Base-by-base conservation (phyloP, 2,113 vertebrate species). In the Eulemur macaco region DNA sequence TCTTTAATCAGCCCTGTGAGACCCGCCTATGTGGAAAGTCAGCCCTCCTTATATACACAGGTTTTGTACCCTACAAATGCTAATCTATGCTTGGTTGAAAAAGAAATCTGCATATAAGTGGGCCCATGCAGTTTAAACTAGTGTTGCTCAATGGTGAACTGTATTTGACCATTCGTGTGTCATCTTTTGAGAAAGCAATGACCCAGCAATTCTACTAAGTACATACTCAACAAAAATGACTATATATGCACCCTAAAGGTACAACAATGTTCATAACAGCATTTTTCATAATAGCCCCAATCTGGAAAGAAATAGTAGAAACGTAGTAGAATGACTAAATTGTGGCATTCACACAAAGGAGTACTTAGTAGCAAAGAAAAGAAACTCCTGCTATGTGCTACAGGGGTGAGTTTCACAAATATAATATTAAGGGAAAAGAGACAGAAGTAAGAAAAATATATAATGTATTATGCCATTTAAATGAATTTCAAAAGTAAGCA, bases 231-330 rank as follows among this genome's bases (percentile, higher is more conserved):
- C 21, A 78, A 90, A 96, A 81, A 27, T 42, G 27, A 83, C 54
- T 64, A 77, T 3, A 39, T 25, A 82, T 69, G 52, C 29, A 71
- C 4, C 39, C 15, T 6, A 94, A 92, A 1, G 14, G 20, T 29
- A 81, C 21, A 77, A 76, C 2, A 23, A 11, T 37, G n/a, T 83
- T 74, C 71, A 74, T n/a, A 47, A 54, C 6, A 74, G 42, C 56
- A 88, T 68, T 96, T 63, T 95, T 68, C 64, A 76, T 81, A 68
- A 91, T 76, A 34, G 42, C 54, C 47, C 68, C 31, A 86, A 91
- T 83, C 25, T 88, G 27, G 76, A 88, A 93, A 91, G 37, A 86
- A 92, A 86, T 63, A 82, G 27, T 63, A 82, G 23, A 81, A 81
- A 74, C 37, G 56, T 68, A 87, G 31, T 74, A 81, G 34, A 89